A percentile compares a stretch with the other conserved stretches of the same genome.
Conservation (phyloP, 2,797 vertebrate genomes). For the Oreonectes daqikongensis region DNA sequence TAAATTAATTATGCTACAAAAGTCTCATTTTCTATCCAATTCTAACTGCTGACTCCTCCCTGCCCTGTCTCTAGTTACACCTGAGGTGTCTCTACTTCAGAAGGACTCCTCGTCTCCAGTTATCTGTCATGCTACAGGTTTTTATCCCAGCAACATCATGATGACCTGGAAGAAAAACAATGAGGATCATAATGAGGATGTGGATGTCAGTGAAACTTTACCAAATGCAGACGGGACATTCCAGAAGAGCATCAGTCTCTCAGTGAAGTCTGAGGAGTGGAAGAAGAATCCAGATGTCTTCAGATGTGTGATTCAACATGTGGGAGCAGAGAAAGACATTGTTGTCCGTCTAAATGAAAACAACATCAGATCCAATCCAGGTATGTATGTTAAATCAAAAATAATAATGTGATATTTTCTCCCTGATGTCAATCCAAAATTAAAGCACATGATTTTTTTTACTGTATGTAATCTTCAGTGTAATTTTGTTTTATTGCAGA, state of each 20-base stretch:
- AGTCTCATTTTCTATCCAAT: background rate
- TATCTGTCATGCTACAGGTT: background rate
- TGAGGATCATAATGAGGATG: conserved; percentile 53
- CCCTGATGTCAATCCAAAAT: no score
- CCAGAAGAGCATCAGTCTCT: conserved; percentile 60
- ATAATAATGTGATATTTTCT: no score
- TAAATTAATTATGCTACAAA: no score
- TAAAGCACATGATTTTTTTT: no score
- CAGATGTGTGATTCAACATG: conserved; percentile 61
- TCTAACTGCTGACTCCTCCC: background rate
- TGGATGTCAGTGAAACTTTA: conserved; percentile 59
- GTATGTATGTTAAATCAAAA: no score
- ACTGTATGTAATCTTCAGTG: background rate
- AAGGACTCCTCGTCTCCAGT: background rate
- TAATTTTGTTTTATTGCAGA: background rate
- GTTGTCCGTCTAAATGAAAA: no score
- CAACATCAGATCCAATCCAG: no score
- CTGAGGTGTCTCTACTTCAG: background rate
- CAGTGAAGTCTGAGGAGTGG: conserved; percentile 47
- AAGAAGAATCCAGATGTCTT: conserved; percentile 19
- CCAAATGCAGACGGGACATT: conserved; percentile 65
- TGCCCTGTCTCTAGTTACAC: background rate
- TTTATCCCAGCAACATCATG: background rate
- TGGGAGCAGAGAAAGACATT: no score
- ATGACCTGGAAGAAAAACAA: conserved; percentile 48